Conservation (phyloP, 2,113 vertebrate genomes). For the Hydrochoerus hydrochaeris region DNA sequence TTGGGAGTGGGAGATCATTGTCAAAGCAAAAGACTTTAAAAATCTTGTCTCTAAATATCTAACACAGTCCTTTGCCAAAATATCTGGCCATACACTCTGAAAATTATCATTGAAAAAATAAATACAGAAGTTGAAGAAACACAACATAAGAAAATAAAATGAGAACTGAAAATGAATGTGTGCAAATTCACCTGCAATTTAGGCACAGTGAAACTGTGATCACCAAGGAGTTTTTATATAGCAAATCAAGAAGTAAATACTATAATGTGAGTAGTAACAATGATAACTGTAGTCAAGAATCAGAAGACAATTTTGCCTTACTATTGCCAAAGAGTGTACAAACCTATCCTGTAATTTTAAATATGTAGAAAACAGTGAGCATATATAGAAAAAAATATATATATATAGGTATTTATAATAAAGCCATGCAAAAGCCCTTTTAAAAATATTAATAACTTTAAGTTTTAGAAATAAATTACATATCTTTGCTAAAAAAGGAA, state of each 20-base stretch:
- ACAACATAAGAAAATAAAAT: neutral
- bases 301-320: conserved; percentile 28
- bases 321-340: neutral
- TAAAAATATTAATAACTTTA: neutral
- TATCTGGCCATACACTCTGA: neutral
- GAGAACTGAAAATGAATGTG: no score
- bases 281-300: neutral
- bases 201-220: neutral
- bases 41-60: neutral
- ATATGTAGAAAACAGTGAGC: neutral
- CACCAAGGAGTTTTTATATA: neutral
- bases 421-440: neutral
- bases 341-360: neutral
- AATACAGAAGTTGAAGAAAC: neutral
- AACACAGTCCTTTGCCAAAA: neutral
- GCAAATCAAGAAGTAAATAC: conserved; percentile 62
- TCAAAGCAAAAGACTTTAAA: neutral
- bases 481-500: neutral
- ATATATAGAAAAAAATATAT: neutral
- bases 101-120: neutral
- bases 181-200: neutral
- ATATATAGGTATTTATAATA: neutral
- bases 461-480: neutral
- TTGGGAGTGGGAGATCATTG: neutral
- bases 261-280: conserved; percentile 30